phyloP scores from a whole-genome alignment of 2,113 vertebrate genomes.

The Mungos mungo region DNA sequence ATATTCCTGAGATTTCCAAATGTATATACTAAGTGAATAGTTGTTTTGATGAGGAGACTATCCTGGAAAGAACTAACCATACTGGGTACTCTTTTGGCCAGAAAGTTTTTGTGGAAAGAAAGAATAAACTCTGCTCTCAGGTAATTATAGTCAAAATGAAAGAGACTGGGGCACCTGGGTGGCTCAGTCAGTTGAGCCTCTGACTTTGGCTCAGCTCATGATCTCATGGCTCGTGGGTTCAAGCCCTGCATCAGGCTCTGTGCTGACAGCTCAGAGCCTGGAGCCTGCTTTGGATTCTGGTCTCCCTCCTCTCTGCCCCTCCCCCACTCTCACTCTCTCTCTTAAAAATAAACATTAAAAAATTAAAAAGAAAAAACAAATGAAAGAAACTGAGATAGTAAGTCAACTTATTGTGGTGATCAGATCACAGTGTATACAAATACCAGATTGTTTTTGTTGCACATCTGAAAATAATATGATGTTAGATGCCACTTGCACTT shows the following conservation, averaged over 20 bases:
- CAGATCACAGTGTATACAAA: not conserved
- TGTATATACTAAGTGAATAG: not conserved
- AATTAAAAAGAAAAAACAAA: not conserved
- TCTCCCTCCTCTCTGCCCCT: no score
- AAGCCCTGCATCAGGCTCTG: no score
- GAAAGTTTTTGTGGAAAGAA: not conserved
- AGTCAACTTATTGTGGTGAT: not conserved
- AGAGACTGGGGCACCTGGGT: no score
- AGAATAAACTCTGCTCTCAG: not conserved
- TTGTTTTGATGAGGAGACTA: no score
- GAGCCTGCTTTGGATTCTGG: no score
- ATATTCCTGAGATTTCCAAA: not conserved
- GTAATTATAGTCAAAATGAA: not conserved
- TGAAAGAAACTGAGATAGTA: not conserved
- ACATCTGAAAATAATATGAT: not conserved
- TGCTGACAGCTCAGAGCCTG: no score
- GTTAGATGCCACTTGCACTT: not conserved
- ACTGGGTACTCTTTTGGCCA: not conserved
- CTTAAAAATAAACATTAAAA: no score
- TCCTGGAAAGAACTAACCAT: not conserved
- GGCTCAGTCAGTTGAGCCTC: no score
- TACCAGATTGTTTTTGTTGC: not conserved
- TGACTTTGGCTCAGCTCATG: no score
- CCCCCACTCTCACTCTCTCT: no score
- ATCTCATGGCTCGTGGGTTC: no score